Evolutionary conservation across 2,888 invertebrate genomes (phyloP), one percentile per base, ranked within the genome.

Genomic region (Cryptophagus acutangulus): DNA sequence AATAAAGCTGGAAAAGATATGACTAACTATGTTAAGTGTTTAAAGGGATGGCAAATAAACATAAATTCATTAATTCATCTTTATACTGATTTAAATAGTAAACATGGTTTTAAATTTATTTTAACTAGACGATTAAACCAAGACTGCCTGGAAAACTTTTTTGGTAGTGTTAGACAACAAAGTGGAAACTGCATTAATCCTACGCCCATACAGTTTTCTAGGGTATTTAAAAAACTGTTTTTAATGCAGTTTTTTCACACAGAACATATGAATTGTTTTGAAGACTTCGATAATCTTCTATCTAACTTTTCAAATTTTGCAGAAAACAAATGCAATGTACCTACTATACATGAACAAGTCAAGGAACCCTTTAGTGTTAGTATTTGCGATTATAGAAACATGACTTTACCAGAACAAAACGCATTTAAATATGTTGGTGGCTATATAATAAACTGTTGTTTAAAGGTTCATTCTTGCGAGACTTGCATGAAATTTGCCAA

Each of bases 111-210:
- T 30, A 33, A 43, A 39, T 52, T 43, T 41, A 20, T 54, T 18
- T 43, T 40, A 35, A 54, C 53, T 4, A 44, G 54, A 20, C 26
- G 48, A 29, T 24, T 57, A 6, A 49, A 52, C 36, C 49, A 49
- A 40, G 55, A 53, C 36, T 40, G 43, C 16, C n/a, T 57, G 9
- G 53, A 57, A 40, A 55, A 51, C 34, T 50, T 47, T 40, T 57
- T 55, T 48, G 52, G 49, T 3, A 34, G 39, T 30, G 36, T 51
- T 18, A 36, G 52, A 17, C 48, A 49, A 39, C 44, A 49, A 42
- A 39, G 45, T 12, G 49, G 51, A 14, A 52, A 51, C 33, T 37
- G 28, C 14, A 41, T 46, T 10, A 52, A 51, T 34, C 52, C 54
- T n/a, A 51, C 52, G n/a, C 48, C 55, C 5, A 44, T 54, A 1